Evolutionary conservation across 92 coral and sea anemone genomes (phyloP), one percentile per base, ranked within the genome.

Genomic region (Palythoa caribaeorum): DNA sequence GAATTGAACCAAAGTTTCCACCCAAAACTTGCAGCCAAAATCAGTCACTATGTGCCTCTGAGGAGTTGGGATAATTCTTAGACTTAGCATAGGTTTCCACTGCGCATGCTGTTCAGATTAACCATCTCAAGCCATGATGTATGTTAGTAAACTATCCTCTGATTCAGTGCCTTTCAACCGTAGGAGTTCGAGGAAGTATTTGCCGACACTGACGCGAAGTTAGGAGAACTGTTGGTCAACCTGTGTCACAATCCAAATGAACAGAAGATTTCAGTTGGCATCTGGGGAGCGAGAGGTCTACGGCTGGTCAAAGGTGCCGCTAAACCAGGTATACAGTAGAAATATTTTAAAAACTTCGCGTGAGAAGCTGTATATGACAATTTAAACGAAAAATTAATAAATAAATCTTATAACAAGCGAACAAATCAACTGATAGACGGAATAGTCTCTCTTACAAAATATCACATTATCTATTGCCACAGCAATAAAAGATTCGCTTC

Each of bases 241-340:
- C 83, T 97, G 88, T 88, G 94, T 52, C 96, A 97, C 90, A 95
- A 96, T 77, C 99, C 98, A 5, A 92, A 92, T n/a, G 99, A 97
- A 52, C 95, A 96, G 55, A 97, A 90, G 59, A 71, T 97, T 3
- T 90, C 93, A 8, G 94, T 97, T 1, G 88, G 91, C 20, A 78
- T 97, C 40, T 92, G 91, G 70, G 80, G 94, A 54, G 98, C 97
- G 20, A 90, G 94, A 78, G 93, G 90, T 3, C 85, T 97, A 17
- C 94, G 94, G 21, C 65, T 73, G 51, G 75, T 68, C 38, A 85
- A 89, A 68, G 92, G 93, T 15, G 84, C 92, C 17, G 71, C 75
- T 13, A 86, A 86, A 80, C 84, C 86, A 81, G 86, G 86, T 81
- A 66, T 38, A 28, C 19, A 1, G 6, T 73, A 17, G 21, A 44